Base-by-base conservation (phyloP, 1,140 invertebrate genomes). In the Drosophila repletoides region DNA sequence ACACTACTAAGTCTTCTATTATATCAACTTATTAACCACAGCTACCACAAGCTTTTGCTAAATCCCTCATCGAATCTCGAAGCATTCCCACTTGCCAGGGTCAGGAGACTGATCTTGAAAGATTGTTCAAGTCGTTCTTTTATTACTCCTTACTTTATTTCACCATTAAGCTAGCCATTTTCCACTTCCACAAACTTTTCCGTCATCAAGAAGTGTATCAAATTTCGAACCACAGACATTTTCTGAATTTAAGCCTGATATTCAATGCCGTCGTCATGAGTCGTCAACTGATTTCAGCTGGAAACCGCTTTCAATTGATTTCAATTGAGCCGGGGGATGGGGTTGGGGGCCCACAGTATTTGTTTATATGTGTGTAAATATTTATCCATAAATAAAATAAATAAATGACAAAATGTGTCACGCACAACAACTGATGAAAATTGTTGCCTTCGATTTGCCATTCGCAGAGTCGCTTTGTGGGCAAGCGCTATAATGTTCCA, bases 271-370 rank as follows among this genome's bases (percentile, higher is more conserved):
- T 43, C 46, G 45, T 24, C 31, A 56, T 55, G 28, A 38, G 28
- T 29, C 41, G 66, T 53, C 55, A 68, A 73, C 59, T 73, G 79
- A 77, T 66, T 81, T 83, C 46, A 73, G 64, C 73, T 73, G 55
- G 63, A n/a, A 55, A 67, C 43, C 52, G 79, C 45, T 43, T 84
- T 79, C 74, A 83, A 83, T 83, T 83, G 68, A 74, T 61, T 67
- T 83, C 61, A 83, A 83, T 83, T 84, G 70, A 58, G 24, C 7
- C 19, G 3, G 2, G 46, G 26, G 34, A n/a, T 17, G 14, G n/a
- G 2, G 9, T 17, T 29, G 15, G 28, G 7, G 14, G 15, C 33
- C 45, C 49, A 65, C 29, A 48, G 53, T 40, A 49, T 48, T 38
- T 33, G 43, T 48, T 33, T 19, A 31, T 63, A 9, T 52, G 59